A percentile compares a stretch with the other conserved stretches of the same genome.
These are phyloP conservation scores for Scyliorhinus canicula DNA, from an alignment of 2,797 vertebrate species.

Conservation along the genomic window DNA sequence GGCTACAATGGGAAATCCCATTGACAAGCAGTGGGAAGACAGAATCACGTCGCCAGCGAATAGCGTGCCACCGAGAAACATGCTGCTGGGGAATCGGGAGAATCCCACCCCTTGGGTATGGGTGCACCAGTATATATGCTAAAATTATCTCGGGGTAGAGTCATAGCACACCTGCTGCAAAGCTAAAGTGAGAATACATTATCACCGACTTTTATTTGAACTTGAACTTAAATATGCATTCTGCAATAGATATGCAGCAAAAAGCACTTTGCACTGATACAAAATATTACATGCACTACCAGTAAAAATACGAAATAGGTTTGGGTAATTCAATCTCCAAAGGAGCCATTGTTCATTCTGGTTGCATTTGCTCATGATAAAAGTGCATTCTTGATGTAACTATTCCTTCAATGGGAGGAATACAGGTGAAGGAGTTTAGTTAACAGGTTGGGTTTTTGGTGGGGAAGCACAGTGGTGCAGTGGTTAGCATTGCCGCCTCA, in stretches of 20 bases:
- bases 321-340: not conserved
- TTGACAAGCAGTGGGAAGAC: too few relatives aligned
- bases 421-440: not conserved
- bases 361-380: not conserved
- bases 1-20: too few relatives aligned
- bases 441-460: not conserved
- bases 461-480: too few relatives aligned
- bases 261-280: not conserved
- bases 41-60: too few relatives aligned
- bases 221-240: not conserved
- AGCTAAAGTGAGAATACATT: not conserved
- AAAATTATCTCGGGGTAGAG: not conserved
- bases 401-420: not conserved
- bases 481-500: too few relatives aligned
- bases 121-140: not conserved
- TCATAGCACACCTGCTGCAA: not conserved
- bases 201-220: not conserved
- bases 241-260: not conserved
- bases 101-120: too few relatives aligned
- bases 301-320: not conserved
- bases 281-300: not conserved
- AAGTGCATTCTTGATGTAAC: not conserved
- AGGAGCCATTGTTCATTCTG: not conserved
- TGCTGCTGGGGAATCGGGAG: too few relatives aligned
- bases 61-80: too few relatives aligned